Conservation (phyloP, 2,797 vertebrate genomes). For the Synaphobranchus kaupii region DNA sequence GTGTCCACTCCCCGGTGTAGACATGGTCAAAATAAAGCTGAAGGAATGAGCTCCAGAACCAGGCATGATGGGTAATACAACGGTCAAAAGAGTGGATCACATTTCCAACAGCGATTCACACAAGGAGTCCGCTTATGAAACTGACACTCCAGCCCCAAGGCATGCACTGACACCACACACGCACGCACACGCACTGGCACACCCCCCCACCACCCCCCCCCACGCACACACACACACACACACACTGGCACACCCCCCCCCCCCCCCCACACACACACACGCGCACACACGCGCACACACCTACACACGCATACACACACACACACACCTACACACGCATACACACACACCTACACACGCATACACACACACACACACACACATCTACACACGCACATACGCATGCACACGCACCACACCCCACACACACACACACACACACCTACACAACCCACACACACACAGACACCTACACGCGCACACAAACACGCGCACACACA, state of each 20-base stretch:
- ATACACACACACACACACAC: slow-evolving; percentile 19
- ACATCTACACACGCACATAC: neutral
- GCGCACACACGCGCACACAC: slow-evolving; percentile 3
- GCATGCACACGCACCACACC: neutral
- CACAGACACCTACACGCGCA: neutral
- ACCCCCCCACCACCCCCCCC: too few relatives aligned
- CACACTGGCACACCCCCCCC: too few relatives aligned
- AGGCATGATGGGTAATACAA: neutral
- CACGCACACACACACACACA: too few relatives aligned
- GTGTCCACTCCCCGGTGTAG: neutral
- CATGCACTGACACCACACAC: slow-evolving; percentile 9
- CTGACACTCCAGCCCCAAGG: neutral
- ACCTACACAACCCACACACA: neutral
- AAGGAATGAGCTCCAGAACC: neutral
- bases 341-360: neutral
- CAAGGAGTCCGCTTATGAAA: neutral
- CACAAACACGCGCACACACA: slow-evolving; percentile 16
- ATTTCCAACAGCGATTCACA: neutral
- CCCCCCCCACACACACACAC: neutral
- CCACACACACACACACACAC: slow-evolving; percentile 3
- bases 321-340: slow-evolving; percentile 11
- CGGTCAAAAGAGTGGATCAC: neutral
- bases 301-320: slow-evolving; percentile 1
- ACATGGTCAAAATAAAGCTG: neutral
- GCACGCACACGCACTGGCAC: neutral